Evolutionary conservation across 2,888 invertebrate species (phyloP), one percentile per base, ranked within the genome.

Genomic region (Sipha maydis): DNA sequence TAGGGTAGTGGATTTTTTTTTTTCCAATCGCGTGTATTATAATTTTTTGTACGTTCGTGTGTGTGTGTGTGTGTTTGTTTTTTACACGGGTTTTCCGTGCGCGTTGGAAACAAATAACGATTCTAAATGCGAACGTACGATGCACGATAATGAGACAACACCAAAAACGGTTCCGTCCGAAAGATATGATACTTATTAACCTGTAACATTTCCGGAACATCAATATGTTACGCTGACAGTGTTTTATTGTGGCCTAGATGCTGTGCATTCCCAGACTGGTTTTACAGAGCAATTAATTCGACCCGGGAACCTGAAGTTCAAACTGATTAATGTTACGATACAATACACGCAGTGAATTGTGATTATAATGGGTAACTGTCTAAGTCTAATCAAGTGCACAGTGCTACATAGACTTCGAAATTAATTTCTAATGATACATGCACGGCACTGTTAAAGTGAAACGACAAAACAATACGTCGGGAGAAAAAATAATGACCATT

Each of bases 281-380:
- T 85, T 41, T 85, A 19, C 77, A 19, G 61, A 34, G 67, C 67
- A 69, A 85, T 78, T 78, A 77, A 77, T 85, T 78, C 85, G 77
- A 25, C 77, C 77, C 77, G 85, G 85, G 85, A 69, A 85, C 48
- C 67, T 48, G 48, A 67, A 77, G 77, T 78, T 77, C 77, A 48
- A 48, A 69, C 67, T 77, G 77, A 85, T 78, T 77, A 77, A 69
- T 48, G 69, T 78, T 34, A n/a, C 77, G 77, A 69, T 61, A 77
- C 67, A 85, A 48, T 48, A 77, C 41, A 28, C 9, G 19, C 34
- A 19, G 76, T 7, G 61, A 61, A 61, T 38, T 56, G 34, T 75
- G 73, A 83, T 73, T 83, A 56, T 84, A 75, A 84, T 84, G 34
- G 28, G 28, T 75, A 54, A 48, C 83, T n/a, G 83, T 84, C 76